Evolutionary conservation across 2,888 invertebrate species (phyloP), one percentile per base, ranked within the genome.

Genomic region (Deilephila elpenor): DNA sequence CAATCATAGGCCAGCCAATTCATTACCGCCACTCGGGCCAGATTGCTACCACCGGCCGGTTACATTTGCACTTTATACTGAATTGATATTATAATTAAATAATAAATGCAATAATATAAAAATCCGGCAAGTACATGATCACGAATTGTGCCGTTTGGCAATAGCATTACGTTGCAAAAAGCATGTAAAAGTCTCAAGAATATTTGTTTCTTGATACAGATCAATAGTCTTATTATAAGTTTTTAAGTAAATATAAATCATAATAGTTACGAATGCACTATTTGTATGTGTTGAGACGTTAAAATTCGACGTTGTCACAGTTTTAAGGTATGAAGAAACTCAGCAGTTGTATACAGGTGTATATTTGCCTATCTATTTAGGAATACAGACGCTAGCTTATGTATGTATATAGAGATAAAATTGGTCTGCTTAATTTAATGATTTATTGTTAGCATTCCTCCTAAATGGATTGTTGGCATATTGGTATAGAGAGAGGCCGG

Each of bases 1-100:
- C 94, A 89, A 94, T 94, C 94, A 93, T 90, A 84, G 82, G 76
- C 78, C 84, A 87, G 89, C 92, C 93, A 93, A 93, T 94, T 93
- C 93, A 94, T 93, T 93, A 93, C 89, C 88, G 82, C 87, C 93
- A 91, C 92, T 93, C 86, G 88, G 82, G 89, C 88, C 93, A 93
- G 93, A 93, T 93, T 93, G 93, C 85, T 75, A 37, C 37, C 34
- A 73, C 37, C 59, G 51, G 53, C 19, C 17, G 62, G 51, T 71
- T 71, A 71, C 70, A 61, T 64, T 75, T 74, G 61, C 29, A 59
- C 56, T 32, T 6, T 19, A 0, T 34, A 20, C 20, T n/a, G 53
- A 56, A 34, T 29, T 19, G 53, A 70, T 59, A 59, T 53, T 53
- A 29, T 19, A 34, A 71, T 29, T 59, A 67, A 67, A 67, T 51